Base-by-base conservation (phyloP, 2,888 invertebrate genomes). In the Andrena dorsata region DNA sequence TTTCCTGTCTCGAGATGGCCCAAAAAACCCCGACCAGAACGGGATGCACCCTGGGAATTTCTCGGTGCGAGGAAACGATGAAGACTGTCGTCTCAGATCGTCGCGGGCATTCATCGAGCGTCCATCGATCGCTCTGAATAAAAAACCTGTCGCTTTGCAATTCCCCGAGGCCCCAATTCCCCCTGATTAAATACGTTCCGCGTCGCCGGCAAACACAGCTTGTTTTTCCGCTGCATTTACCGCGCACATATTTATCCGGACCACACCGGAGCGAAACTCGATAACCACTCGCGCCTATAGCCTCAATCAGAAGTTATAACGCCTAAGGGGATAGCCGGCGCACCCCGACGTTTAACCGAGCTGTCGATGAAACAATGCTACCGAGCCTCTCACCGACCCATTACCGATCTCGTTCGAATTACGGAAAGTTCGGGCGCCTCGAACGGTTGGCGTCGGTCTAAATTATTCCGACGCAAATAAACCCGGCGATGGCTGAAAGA, bases 11-110 rank as follows among this genome's bases (percentile, higher is more conserved):
- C 63, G 61, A 47, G 66, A 30, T 58, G 75, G 41, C 63, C 66
- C 65, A 58, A 70, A 81, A 82, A 76, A 23, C 72, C 20, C 56
- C 30, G 70, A 76, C 70, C 64, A 47, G 53, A 51, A 41, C 60
- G 71, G 65, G 74, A 82, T 75, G 76, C 72, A 61, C 35, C 58
- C 65, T 23, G 78, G 78, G 88, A 86, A 80, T 88, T 84, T 49
- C 47, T 35, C 69, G 66, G 56, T 7, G n/a, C 13, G 23, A 20
- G 32, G 2, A 28, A 16, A 63, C 68, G 60, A 60, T 10, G 41
- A 49, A 16, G 32, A 56, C 56, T 30, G 35, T 66, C 72, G 68
- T 6, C 23, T 51, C 41, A 5, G 60, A 69, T 56, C 47, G 51
- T 51, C 20, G 32, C 6, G n/a, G n/a, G n/a, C n/a, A n/a, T n/a